These are phyloP conservation scores for Boleophthalmus pectinirostris DNA, from an alignment of 2,113 vertebrate genomes.

Conservation along the genomic window DNA sequence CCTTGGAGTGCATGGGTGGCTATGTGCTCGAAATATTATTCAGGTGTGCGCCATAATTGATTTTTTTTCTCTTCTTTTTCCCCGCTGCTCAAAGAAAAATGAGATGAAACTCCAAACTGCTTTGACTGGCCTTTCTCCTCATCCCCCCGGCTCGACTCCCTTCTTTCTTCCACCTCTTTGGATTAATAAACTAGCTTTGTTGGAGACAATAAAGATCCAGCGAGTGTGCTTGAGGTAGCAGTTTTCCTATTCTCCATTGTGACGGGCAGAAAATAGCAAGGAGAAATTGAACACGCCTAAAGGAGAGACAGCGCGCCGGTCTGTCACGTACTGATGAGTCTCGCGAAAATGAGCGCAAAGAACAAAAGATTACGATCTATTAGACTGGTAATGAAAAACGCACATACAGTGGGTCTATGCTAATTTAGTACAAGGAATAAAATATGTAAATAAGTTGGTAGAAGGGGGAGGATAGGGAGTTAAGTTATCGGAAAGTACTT, in stretches of 20 bases:
- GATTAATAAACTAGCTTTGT: conserved; percentile 82
- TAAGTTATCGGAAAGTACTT: conserved; percentile 41
- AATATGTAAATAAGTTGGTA: conserved; percentile 59
- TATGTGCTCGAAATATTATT: conserved; percentile 94
- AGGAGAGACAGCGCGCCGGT: conserved; percentile 36
- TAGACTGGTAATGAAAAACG: conserved; percentile 61
- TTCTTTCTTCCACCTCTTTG: conserved; percentile 64
- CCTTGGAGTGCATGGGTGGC: conserved; percentile 66
- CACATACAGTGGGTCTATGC: conserved; percentile 45
- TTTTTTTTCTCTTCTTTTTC: conserved; percentile 82
- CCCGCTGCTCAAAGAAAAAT: conserved; percentile 82
- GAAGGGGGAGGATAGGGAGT: conserved; percentile 34
- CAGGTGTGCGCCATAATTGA: conserved; percentile 99
- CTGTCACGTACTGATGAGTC: conserved; percentile 51
- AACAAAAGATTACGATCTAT: conserved; percentile 73
- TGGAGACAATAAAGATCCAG: conserved; percentile 72
- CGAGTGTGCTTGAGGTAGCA: conserved; percentile 74
- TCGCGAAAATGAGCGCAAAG: conserved; percentile 65
- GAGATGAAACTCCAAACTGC: conserved; percentile 83
- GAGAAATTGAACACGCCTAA: conserved; percentile 22
- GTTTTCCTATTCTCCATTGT: conserved; percentile 70
- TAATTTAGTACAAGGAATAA: conserved; percentile 61
- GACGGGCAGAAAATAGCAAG: conserved; percentile 31
- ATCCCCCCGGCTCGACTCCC: conserved; percentile 18
- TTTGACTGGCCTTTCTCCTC: conserved; percentile 77